Base-by-base conservation (phyloP, 2,797 vertebrate genomes). In the Sarcophilus harrisii region DNA sequence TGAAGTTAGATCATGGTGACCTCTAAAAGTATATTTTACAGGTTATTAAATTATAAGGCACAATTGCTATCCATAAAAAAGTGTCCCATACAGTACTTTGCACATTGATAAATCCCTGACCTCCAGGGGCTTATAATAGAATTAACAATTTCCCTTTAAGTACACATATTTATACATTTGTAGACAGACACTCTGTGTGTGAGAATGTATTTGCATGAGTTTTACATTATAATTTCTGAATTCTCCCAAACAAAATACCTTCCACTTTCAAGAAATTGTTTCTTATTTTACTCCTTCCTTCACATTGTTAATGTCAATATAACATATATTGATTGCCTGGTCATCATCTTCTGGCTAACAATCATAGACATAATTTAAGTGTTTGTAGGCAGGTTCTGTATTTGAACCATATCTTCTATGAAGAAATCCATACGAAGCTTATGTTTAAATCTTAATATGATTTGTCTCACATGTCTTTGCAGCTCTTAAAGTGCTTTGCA, bases 201-300 rank as follows among this genome's bases (percentile, higher is more conserved):
- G 38, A 11, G 21, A 87, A 3, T 87, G 3, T 21, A 45, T 81
- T 2, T 38, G 5, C 38, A 27, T 87, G 38, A 45, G 38, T 49
- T 87, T 87, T 87, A 12, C 24, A 27, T 24, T 87, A 27, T 49
- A 9, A 1, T 28, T 81, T 81, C 66, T 2, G 0, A 81, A 81
- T 87, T n/a, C n/a, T 38, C 8, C 32, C 32, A 96, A 81, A 92
- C 66, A 94, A 96, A 91, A 93, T 92, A 89, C 52, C 60, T 52
- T 21, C 57, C 29, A 58, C 12, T 81, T 32, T 95, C 57, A 55
- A 30, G 89, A 96, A 90, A 81, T n/a, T 95, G 8, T 94, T 93
- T 91, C 52, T 91, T 60, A 21, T 81, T 81, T 95, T 5, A 57
- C n/a, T 29, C 90, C 91, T 90, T 57, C 9, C 58, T 27, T 90